These are phyloP conservation scores for Diorhabda carinulata DNA, from an alignment of 1,140 invertebrate genomes.

Conservation along the genomic window DNA sequence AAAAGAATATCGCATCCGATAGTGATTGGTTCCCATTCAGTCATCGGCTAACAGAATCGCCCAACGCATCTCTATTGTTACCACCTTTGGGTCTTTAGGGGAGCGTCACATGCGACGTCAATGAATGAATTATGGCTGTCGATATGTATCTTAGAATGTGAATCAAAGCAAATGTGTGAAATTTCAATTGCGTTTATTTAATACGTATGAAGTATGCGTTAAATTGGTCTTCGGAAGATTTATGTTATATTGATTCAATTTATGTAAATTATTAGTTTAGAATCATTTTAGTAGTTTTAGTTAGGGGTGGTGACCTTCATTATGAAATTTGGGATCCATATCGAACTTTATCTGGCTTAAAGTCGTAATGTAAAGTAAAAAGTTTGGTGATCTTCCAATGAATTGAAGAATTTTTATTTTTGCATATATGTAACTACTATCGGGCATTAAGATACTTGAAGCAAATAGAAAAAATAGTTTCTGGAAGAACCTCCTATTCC, in stretches of 20 bases:
- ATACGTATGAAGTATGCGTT: constrained; percentile 16
- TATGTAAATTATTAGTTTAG: background rate
- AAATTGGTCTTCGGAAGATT: constrained; percentile 9
- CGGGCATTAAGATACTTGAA: too few species aligned
- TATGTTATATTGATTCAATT: constrained; percentile 11
- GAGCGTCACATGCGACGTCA: constrained; percentile 17
- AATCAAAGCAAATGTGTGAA: constrained; percentile 18
- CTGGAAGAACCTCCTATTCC: too few species aligned
- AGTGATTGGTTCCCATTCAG: constrained; percentile 37
- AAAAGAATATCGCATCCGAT: constrained; percentile 33
- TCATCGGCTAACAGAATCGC: constrained; percentile 41
- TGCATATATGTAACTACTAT: too few species aligned
- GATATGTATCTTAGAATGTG: constrained; percentile 23
- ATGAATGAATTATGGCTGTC: constrained; percentile 9
- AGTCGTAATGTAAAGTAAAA: too few species aligned
- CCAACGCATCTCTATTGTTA: constrained; percentile 41
- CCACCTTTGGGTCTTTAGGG: constrained; percentile 6
- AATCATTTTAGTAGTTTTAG: too few species aligned
- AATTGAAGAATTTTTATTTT: too few species aligned
- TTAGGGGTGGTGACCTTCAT: too few species aligned
- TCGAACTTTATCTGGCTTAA: too few species aligned
- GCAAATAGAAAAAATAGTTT: too few species aligned
- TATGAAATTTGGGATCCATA: too few species aligned
- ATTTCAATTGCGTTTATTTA: constrained; percentile 23
- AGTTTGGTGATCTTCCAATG: too few species aligned